Evolutionary conservation across 2,113 vertebrate genomes (phyloP), one percentile per base, ranked within the genome.

Genomic region (Oriolus oriolus): DNA sequence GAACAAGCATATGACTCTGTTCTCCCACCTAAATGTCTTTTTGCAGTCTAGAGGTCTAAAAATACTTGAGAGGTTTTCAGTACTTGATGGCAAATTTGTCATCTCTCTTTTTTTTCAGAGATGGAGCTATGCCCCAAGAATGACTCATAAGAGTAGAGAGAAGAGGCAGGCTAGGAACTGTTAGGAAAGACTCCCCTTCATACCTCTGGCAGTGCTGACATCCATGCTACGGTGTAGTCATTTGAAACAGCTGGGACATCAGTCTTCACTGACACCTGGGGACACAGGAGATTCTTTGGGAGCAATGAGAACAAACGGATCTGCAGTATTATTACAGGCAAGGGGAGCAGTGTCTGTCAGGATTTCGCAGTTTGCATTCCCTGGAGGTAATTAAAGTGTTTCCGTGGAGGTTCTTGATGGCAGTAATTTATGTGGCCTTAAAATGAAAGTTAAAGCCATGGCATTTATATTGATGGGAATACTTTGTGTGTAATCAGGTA

Each of bases 131-230:
- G 82, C 44, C 70, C 68, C 63, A 52, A 63, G 87, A 61, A 59
- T 86, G 82, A 93, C 76, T 93, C 90, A 78, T 33, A 23, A 77
- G 47, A 60, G 54, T 24, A 84, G 31, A 53, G 59, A 83, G 68
- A 81, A 65, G 56, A 77, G 15, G 30, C 42, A 83, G 54, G 75
- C 33, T 45, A 63, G 63, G 64, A 95, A 16, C 64, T 20, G 37
- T 37, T 47, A 35, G 71, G 37, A 78, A 61, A 75, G 28, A 5
- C n/a, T 85, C 35, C 60, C 47, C 35, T 88, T 65, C 78, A 9
- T 95, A 94, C 96, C 91, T 93, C 81, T 69, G 96, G 96, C 66
- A 97, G 84, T 11, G 93, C 95, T 28, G 91, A 95, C 73, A 94
- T 90, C 97, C 95, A 93, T 2, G 96, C 73, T 13, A 96, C 70